Percentiles rank a stretch among this genome's conserved stretches.
These are phyloP conservation scores for Parapristionchus giblindavisi DNA, from an alignment of 2,888 invertebrate species.

Conservation along the genomic window DNA sequence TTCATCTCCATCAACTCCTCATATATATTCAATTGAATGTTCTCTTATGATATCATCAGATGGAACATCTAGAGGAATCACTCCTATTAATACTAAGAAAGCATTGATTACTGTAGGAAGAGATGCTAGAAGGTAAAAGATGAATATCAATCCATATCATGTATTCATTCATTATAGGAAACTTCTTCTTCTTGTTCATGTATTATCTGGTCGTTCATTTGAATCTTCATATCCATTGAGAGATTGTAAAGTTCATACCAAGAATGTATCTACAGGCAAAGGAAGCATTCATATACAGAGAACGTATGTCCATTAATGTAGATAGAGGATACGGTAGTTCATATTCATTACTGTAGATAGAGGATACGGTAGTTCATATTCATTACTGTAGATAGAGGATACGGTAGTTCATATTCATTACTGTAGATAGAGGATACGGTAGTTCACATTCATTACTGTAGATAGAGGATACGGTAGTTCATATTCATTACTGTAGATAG, in stretches of 20 bases:
- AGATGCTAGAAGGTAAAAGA: conserved; percentile 48
- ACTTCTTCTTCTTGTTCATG: conserved; percentile 22
- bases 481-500: conserved; percentile 6
- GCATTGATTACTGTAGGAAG: conserved; percentile 54
- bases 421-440: neutral
- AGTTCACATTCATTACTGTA: neutral
- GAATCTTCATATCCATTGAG: conserved; percentile 19
- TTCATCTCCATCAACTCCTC: conserved; percentile 17
- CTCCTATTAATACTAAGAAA: conserved; percentile 49
- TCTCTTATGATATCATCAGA: conserved; percentile 47
- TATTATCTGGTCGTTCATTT: conserved; percentile 8
- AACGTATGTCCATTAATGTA: conserved; percentile 39
- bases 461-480: neutral
- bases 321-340: neutral
- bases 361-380: conserved; percentile 11
- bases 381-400: neutral
- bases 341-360: conserved; percentile 6
- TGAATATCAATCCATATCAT: no score
- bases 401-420: conserved; percentile 12
- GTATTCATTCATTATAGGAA: conserved; percentile 10
- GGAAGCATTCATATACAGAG: conserved; percentile 53
- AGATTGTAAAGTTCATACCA: conserved; percentile 35
- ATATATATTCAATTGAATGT: conserved; percentile 51
- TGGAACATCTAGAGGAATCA: conserved; percentile 41
- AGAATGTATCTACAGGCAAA: conserved; percentile 47